Evolutionary conservation across 2,797 vertebrate genomes (phyloP), one percentile per base, ranked within the genome.

Genomic region (Eleutherodactylus coqui): DNA sequence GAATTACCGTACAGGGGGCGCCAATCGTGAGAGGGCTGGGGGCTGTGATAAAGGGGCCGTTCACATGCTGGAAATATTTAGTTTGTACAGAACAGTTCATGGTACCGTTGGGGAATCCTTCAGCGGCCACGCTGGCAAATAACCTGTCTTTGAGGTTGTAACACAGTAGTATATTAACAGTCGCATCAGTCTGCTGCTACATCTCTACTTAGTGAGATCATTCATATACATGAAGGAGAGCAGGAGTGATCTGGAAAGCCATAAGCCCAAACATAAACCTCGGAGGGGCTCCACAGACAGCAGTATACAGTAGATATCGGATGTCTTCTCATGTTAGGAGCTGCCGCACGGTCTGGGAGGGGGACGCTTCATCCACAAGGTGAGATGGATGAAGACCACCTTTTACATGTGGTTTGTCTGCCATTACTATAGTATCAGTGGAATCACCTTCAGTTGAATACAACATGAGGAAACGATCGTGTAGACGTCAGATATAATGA

Each of bases 261-360:
- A 85, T 75, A 58, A 84, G 77, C 32, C 34, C 43, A 70, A 78
- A 13, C 60, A 86, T 70, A 89, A 91, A 90, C 70, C 90, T 62
- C 89, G 79, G 87, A 8, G 58, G 41, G 60, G 87, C 87, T 89
- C 89, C 80, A 89, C 86, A 86, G n/a, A 78, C 38, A 75, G 83
- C 92, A 88, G 82, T 89, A 94, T 87, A 88, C 55, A 64, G 19
- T 27, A 80, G 45, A 78, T 47, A 75, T 86, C 84, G 88, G 86
- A 87, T 91, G 90, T 89, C 95, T 89, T 95, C 96, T n/a, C 95
- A 94, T 96, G 93, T 96, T 95, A 94, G 96, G 95, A 94, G 87
- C 92, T 94, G 91, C 91, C 94, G 90, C 90, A 92, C 87, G 88
- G 89, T 82, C 67, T 62, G 92, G 91, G 88, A 70, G 67, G 34